A percentile compares a stretch with the other conserved stretches of the same genome.
Conservation (phyloP, 2,888 invertebrate genomes). For the Unio pictorum region DNA sequence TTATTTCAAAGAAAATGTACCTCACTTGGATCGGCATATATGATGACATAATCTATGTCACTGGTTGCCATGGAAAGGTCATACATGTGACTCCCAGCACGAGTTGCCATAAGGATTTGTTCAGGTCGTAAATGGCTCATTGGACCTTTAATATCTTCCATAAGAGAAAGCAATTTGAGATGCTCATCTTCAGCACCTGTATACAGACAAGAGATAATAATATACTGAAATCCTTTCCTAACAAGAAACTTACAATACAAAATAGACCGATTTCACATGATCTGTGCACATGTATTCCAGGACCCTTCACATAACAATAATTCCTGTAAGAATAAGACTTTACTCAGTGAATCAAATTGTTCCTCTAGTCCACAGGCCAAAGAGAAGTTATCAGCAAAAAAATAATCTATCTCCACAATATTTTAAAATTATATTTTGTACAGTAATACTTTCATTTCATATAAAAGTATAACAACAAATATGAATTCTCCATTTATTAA, state of each 20-base stretch:
- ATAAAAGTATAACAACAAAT: no score
- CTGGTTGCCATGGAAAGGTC: conserved; percentile 59
- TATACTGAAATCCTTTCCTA: not conserved
- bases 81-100: conserved; percentile 66
- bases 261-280: not conserved
- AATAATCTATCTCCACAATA: no score
- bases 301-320: no score
- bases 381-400: no score
- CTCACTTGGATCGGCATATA: conserved; percentile 56
- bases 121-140: conserved; percentile 49
- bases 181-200: conserved; percentile 44
- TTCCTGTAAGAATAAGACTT: not conserved
- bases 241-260: no score
- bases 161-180: conserved; percentile 37
- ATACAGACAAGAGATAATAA: not conserved
- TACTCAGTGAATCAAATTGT: no score
- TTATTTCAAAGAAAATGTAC: conserved; percentile 27
- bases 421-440: no score
- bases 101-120: conserved; percentile 60
- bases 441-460: no score
- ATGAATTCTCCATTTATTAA: no score
- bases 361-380: no score
- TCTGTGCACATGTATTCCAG: no score
- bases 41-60: conserved; percentile 63
- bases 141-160: conserved; percentile 59